A percentile compares a stretch with the other conserved stretches of the same genome.
phyloP scores from a whole-genome alignment of 2,797 vertebrate species.

The Caiman crocodilus region DNA sequence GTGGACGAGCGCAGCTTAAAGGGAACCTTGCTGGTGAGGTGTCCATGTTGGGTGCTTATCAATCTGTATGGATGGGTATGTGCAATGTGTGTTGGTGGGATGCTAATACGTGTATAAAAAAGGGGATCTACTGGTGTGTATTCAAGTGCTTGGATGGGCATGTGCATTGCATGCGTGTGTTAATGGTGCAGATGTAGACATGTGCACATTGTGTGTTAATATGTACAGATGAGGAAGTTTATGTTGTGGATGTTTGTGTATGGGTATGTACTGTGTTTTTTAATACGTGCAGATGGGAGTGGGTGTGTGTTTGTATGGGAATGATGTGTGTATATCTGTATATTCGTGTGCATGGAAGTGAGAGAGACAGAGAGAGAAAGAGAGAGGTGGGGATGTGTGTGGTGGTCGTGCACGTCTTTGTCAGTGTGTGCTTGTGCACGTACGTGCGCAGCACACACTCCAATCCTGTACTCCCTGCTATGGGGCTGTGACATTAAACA shows the following conservation, averaged over 20 bases:
- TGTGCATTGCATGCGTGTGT: fast-evolving
- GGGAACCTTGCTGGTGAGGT: too few relatives aligned
- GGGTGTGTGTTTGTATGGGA: background rate
- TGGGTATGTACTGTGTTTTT: background rate
- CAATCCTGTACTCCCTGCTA: fast-evolving
- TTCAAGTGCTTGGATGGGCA: background rate
- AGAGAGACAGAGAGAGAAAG: background rate
- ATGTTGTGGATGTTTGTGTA: background rate
- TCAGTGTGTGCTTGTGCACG: background rate
- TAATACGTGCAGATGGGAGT: background rate
- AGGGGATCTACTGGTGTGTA: background rate
- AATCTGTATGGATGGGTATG: too few relatives aligned
- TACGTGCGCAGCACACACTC: background rate
- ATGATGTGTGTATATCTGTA: background rate
- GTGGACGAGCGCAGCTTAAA: too few relatives aligned
- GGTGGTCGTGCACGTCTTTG: background rate
- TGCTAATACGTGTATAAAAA: too few relatives aligned
- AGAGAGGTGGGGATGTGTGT: background rate
- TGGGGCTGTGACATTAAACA: fast-evolving
- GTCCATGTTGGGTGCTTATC: too few relatives aligned
- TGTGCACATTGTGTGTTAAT: background rate
- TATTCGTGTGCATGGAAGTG: background rate
- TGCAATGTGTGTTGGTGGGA: too few relatives aligned
- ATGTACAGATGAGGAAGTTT: background rate
- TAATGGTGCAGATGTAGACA: background rate